phyloP scores from a whole-genome alignment of 2,113 vertebrate genomes.

The Picathartes gymnocephalus region DNA sequence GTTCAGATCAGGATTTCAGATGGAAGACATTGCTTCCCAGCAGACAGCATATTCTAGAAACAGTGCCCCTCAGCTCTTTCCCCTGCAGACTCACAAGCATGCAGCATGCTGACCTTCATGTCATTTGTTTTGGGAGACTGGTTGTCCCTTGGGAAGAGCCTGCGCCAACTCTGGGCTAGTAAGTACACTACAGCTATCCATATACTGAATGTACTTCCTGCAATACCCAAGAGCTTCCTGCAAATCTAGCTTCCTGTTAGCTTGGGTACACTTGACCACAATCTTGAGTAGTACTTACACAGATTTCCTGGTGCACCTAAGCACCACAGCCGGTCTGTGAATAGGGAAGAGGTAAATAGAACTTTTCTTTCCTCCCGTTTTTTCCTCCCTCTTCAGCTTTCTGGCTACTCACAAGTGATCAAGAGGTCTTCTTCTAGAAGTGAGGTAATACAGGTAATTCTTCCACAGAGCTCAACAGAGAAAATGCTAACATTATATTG shows the following conservation, averaged over 20 bases:
- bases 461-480: background rate
- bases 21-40: background rate
- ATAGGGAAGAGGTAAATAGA: background rate
- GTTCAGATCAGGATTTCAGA: background rate
- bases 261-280: background rate
- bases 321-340: background rate
- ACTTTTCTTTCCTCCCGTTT: rapidly evolving
- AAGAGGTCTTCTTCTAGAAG: background rate
- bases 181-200: background rate
- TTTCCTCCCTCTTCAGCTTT: background rate
- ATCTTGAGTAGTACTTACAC: too few relatives aligned
- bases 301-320: background rate
- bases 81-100: background rate
- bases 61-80: background rate
- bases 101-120: background rate
- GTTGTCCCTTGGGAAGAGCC: background rate
- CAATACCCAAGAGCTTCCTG: background rate
- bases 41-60: background rate
- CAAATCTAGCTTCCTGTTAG: background rate
- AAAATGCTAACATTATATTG: background rate
- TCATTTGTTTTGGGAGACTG: background rate
- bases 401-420: background rate
- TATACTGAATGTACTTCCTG: background rate
- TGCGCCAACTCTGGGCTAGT: background rate
- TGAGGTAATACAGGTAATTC: background rate